Conservation (phyloP, 2,888 invertebrate genomes). For the Ectemnius cavifrons region DNA sequence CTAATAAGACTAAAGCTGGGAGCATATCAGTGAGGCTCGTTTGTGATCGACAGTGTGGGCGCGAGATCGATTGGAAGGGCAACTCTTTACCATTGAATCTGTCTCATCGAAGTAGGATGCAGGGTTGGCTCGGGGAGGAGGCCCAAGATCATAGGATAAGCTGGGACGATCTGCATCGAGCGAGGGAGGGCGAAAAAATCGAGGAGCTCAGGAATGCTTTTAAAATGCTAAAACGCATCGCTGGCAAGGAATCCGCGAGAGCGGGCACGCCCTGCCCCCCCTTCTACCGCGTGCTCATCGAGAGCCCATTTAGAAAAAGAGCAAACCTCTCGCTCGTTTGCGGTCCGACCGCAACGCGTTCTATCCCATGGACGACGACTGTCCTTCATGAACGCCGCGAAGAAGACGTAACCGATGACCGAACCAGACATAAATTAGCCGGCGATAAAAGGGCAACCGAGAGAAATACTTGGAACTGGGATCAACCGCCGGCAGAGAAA, state of each 20-base stretch:
- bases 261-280: constrained; percentile 35
- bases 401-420: constrained; percentile 51
- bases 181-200: constrained; percentile 54
- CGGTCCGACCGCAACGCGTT: constrained; percentile 10
- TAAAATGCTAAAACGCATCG: constrained; percentile 65
- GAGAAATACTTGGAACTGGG: background rate
- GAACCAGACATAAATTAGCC: constrained; percentile 43
- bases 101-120: constrained; percentile 47
- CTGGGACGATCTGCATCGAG: constrained; percentile 28
- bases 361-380: constrained; percentile 42
- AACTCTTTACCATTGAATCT: constrained; percentile 51
- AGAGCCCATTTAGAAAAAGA: background rate
- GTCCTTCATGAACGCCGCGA: constrained; percentile 40
- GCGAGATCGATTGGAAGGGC: constrained; percentile 51
- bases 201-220: constrained; percentile 61
- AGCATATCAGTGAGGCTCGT: background rate
- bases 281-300: too few relatives aligned
- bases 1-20: background rate
- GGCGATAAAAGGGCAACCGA: constrained; percentile 49
- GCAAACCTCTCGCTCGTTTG: constrained; percentile 13
- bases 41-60: constrained; percentile 41
- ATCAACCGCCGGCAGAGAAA: constrained; percentile 16
- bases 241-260: constrained; percentile 42
- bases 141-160: constrained; percentile 48
- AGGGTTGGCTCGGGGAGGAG: constrained; percentile 37